A percentile compares a stretch with the other conserved stretches of the same genome.
Conservation (phyloP, 2,797 vertebrate species). For the Peromyscus attwateri region DNA sequence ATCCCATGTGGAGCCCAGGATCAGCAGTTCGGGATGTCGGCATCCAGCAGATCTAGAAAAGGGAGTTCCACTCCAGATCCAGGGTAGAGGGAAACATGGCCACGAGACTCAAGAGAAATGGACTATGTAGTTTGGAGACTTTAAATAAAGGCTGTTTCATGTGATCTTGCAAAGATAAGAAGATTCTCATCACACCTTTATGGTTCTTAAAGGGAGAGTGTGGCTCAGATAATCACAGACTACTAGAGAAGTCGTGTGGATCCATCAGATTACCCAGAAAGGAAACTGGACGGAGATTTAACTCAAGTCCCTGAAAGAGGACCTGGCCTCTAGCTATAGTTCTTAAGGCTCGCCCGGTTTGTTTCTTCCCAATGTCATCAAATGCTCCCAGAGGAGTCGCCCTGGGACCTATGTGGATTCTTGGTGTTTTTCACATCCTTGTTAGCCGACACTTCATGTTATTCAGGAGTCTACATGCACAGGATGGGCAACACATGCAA, state of each 20-base stretch:
- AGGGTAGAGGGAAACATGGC: neutral
- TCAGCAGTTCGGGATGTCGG: neutral
- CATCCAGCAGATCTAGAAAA: neutral
- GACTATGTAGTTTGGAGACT: neutral
- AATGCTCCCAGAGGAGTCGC: neutral
- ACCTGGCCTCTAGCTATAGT: neutral
- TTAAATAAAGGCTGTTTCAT: neutral
- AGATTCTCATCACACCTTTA: neutral
- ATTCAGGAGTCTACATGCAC: neutral
- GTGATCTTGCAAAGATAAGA: neutral
- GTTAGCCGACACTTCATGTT: neutral
- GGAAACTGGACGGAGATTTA: neutral
- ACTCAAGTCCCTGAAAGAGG: neutral
- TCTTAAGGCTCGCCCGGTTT: neutral
- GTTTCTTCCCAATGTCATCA: rapidly evolving
- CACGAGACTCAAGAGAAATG: neutral
- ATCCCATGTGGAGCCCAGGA: neutral
- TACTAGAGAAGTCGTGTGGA: neutral
- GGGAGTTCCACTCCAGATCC: neutral
- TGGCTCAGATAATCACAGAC: neutral
- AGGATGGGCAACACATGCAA: neutral
- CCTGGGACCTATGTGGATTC: neutral
- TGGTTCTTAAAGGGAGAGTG: neutral
- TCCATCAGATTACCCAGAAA: neutral
- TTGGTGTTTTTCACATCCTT: neutral